Evolutionary conservation across 2,113 vertebrate species (phyloP).

Genomic region (Alligator mississippiensis): DNA sequence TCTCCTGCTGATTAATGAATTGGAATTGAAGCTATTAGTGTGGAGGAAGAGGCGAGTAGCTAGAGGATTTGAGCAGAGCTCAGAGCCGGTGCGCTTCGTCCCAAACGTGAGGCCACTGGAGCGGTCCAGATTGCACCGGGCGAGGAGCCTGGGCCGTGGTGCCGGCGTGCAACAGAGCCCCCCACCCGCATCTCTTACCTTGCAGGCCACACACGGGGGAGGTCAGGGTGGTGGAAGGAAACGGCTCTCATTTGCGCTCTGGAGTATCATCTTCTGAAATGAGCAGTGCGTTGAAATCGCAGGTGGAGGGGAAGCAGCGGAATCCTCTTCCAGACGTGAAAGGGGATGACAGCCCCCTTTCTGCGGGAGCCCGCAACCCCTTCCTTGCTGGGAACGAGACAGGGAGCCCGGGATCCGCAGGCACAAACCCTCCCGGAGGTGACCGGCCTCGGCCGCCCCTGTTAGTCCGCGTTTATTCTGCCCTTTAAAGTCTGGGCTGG

Average conservation of each 20-base stretch:
- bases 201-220: background rate
- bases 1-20: too few species aligned
- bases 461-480: background rate
- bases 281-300: background rate
- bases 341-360: background rate
- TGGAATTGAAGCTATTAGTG: too few species aligned
- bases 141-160: too few species aligned
- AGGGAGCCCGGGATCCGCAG: background rate
- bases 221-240: background rate
- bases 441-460: background rate
- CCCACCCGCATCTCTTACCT: background rate
- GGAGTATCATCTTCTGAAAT: background rate
- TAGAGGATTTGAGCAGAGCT: too few species aligned
- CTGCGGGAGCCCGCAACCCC: background rate
- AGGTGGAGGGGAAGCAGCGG: background rate
- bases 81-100: too few species aligned
- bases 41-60: too few species aligned
- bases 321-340: background rate
- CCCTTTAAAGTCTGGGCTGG: background rate
- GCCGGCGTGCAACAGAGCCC: too few species aligned
- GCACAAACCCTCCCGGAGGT: background rate
- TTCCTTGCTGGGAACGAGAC: background rate
- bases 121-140: too few species aligned
- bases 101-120: too few species aligned
- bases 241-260: background rate